Conservation (phyloP, 1,140 invertebrate genomes). For the Diorhabda sublineata region DNA sequence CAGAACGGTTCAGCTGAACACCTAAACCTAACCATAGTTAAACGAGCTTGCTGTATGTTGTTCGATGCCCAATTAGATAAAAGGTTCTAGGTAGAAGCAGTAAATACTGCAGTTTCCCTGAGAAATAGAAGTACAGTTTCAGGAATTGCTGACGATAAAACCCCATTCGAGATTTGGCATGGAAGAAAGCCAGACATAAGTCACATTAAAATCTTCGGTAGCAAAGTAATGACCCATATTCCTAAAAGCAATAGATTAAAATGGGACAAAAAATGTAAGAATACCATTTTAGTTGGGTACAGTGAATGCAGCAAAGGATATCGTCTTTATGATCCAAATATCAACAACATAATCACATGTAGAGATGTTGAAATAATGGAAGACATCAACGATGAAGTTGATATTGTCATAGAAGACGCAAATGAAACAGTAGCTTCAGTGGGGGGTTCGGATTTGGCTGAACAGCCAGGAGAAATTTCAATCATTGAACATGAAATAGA, state of each 20-base stretch:
- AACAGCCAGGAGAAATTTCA: background rate
- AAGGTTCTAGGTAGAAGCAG: background rate
- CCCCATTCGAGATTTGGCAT: slow-evolving; percentile 41
- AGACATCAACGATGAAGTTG: background rate
- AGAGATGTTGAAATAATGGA: slow-evolving; percentile 9
- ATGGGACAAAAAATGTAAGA: slow-evolving; percentile 9
- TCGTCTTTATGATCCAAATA: slow-evolving; percentile 7
- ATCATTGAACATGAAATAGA: too few species aligned
- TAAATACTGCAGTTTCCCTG: background rate
- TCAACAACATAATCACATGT: background rate
- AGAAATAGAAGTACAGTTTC: background rate
- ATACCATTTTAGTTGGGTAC: slow-evolving; percentile 8
- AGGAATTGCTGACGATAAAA: background rate
- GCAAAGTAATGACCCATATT: slow-evolving; percentile 35
- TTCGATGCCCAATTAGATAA: slow-evolving; percentile 37
- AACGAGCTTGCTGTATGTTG: slow-evolving; percentile 45
- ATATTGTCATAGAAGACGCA: background rate
- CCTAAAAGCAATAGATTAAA: background rate
- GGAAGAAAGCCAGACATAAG: slow-evolving; percentile 47
- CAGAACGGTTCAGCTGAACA: slow-evolving; percentile 48
- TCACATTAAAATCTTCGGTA: slow-evolving; percentile 47
- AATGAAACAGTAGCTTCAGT: background rate
- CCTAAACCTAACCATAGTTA: slow-evolving; percentile 45
- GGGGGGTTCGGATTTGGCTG: background rate
- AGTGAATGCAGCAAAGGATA: background rate